Conservation (phyloP, 2,113 vertebrate genomes). For the Ageneiosus marmoratus region DNA sequence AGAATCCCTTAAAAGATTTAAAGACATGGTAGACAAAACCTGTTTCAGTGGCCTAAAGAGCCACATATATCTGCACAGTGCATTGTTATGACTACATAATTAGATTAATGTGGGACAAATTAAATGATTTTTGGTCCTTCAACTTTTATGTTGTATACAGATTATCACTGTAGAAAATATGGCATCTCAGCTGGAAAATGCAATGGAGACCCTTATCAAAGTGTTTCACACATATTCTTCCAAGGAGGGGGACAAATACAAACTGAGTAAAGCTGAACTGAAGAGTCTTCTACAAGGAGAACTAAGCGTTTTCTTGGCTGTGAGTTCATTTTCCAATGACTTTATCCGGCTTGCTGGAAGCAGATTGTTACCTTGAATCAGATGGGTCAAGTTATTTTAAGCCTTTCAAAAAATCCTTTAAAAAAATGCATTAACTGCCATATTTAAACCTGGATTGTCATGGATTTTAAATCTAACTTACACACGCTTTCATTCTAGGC, state of each 20-base stretch:
- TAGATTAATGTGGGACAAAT: not conserved
- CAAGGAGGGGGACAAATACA: slow-evolving; percentile 89
- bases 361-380: not conserved
- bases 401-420: not conserved
- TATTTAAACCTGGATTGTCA: not conserved
- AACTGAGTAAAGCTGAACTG: slow-evolving; percentile 86
- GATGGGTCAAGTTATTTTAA: not conserved
- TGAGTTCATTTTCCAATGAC: slow-evolving; percentile 62
- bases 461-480: not conserved
- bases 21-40: not conserved
- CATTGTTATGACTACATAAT: not conserved
- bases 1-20: not conserved
- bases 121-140: not conserved
- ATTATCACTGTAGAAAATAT: slow-evolving; percentile 60
- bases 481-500: slow-evolving; percentile 59
- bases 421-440: not conserved
- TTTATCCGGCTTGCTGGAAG: not conserved
- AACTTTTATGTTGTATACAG: not conserved
- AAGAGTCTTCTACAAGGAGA: slow-evolving; percentile 81
- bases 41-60: not conserved
- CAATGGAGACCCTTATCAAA: slow-evolving; percentile 81
- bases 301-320: slow-evolving; percentile 78
- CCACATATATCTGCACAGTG: not conserved
- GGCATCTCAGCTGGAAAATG: slow-evolving; percentile 76
- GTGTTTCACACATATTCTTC: slow-evolving; percentile 88